phyloP scores from a whole-genome alignment of 2,888 invertebrate genomes.

The Meloe dianella region DNA sequence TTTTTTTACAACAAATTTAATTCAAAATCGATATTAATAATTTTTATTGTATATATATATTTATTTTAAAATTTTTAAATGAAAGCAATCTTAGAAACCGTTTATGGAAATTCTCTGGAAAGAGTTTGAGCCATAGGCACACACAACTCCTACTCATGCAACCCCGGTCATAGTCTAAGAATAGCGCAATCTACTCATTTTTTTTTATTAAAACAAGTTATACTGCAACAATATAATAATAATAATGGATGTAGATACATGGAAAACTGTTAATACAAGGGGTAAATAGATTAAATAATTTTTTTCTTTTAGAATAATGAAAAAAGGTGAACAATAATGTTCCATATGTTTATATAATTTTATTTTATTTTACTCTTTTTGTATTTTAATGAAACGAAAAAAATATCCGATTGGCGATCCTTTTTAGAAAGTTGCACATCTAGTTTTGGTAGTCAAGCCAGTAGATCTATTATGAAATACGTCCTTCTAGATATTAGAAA shows the following conservation, averaged over 20 bases:
- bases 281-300: conserved; percentile 40
- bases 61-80: neutral
- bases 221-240: conserved; percentile 24
- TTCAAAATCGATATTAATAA: neutral
- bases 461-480: conserved; percentile 28
- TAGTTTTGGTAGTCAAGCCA: conserved; percentile 45
- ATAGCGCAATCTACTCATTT: conserved; percentile 49
- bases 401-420: conserved; percentile 27
- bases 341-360: conserved; percentile 38
- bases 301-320: conserved; percentile 25
- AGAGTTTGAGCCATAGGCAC: conserved; percentile 3
- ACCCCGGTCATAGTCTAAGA: conserved; percentile 53
- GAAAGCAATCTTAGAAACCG: conserved; percentile 23
- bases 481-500: conserved; percentile 11
- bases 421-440: conserved; percentile 54
- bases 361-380: conserved; percentile 35
- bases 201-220: conserved; percentile 15
- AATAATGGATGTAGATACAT: conserved; percentile 42
- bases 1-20: neutral
- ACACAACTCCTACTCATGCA: conserved; percentile 38
- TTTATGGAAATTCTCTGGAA: conserved; percentile 44
- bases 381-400: no score
- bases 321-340: neutral
- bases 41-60: neutral
- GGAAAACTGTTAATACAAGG: conserved; percentile 48